A percentile compares a stretch with the other conserved stretches of the same genome.
phyloP scores from a whole-genome alignment of 30 jellyfish, hydroid and myxozoan genomes.

The Euphysa ruthae region DNA sequence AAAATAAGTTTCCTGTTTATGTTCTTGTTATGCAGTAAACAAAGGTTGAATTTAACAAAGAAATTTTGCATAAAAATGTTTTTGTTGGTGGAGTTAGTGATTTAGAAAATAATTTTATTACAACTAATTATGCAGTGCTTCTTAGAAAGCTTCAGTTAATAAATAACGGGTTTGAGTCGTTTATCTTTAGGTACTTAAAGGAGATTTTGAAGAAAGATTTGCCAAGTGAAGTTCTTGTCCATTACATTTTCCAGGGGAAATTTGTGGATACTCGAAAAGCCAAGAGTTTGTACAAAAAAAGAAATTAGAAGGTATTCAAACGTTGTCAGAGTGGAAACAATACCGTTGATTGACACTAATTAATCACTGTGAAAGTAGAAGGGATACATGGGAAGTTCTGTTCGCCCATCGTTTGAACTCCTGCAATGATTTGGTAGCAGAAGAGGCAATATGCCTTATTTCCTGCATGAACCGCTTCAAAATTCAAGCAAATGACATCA shows the following conservation, averaged over 20 bases:
- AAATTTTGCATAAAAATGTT: no score
- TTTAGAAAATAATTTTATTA: no score
- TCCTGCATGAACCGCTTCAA: constrained; percentile 31
- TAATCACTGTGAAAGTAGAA: neutral
- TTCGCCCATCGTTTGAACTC: neutral
- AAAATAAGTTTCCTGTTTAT: no score
- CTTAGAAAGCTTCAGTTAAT: no score
- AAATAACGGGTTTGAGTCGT: no score
- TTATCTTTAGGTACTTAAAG: no score
- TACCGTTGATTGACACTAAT: neutral
- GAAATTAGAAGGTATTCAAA: neutral
- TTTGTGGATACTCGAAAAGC: constrained; percentile 3
- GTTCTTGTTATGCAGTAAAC: no score
- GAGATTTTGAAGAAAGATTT: no score
- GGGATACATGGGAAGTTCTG: constrained; percentile 14
- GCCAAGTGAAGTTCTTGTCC: constrained; percentile 1
- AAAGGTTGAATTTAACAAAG: no score
- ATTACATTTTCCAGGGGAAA: neutral
- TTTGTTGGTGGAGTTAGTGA: no score
- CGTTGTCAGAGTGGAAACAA: constrained; percentile 3
- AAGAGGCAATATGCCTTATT: constrained; percentile 23
- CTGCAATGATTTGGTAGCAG: constrained; percentile 29
- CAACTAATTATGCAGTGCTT: no score
- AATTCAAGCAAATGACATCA: neutral
- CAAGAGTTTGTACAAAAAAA: neutral